Evolutionary conservation across 2,113 vertebrate genomes (phyloP), one percentile per base, ranked within the genome.

Genomic region (Saccopteryx leptura): DNA sequence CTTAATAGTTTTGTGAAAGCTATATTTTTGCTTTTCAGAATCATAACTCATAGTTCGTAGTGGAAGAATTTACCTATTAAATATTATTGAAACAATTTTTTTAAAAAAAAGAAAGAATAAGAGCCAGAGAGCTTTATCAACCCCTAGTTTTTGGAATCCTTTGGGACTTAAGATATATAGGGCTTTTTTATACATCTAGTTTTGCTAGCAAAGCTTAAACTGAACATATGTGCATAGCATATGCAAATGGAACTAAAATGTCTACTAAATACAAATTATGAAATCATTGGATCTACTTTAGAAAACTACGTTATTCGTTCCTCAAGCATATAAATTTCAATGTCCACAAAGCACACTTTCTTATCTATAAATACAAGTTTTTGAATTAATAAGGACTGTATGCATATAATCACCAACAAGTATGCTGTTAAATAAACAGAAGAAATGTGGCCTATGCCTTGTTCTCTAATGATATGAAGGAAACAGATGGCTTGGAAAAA

Each of bases 1-100:
- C 72, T 72, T 93, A 46, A 78, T 81, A 52, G 83, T 94, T 97
- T 92, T 50, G 1, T 96, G 95, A 95, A 96, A 96, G 91, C 54
- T 21, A 1, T 95, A 87, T 54, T 63, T 91, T 93, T 88, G 1
- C 69, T 92, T 95, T 93, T 46, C 91, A 92, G 95, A 81, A 39
- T 66, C 24, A 21, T 94, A 97, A 81, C 24, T 52, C 13, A 66
- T 61, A 68, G 92, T 80, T 91, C 39, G 79, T 1, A 66, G 6
- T 61, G 65, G 31, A 79, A 4, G 4, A 65, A 39, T 82, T 80
- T 79, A 87, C 23, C 15, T 72, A 23, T 89, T 89, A 76, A 56
- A 2, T 79, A 31, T 71, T 24, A 56, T 46, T 52, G 28, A n/a
- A 84, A 89, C 46, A 52, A 78, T 74, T 61, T 89, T 33, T 31